phyloP scores from a whole-genome alignment of 1,140 invertebrate species.

The Anadara kagoshimensis region DNA sequence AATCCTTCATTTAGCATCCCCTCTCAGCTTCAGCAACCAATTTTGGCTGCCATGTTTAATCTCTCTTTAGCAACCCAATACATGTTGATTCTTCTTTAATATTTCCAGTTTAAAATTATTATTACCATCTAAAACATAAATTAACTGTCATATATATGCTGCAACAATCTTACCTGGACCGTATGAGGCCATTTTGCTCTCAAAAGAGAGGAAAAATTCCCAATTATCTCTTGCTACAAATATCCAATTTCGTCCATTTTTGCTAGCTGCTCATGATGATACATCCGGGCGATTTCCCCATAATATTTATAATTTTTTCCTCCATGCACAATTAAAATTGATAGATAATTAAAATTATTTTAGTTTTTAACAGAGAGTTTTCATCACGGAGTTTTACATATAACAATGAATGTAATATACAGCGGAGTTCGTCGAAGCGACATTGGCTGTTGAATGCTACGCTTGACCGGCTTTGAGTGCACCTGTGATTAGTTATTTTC shows the following conservation, averaged over 20 bases:
- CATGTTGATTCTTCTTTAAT: too few species aligned
- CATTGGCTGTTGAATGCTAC: not conserved
- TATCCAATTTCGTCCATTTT: constrained; percentile 54
- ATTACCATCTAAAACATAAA: too few species aligned
- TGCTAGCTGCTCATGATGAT: constrained; percentile 41
- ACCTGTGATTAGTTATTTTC: not conserved
- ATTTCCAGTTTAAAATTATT: too few species aligned
- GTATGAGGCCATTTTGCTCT: constrained; percentile 49
- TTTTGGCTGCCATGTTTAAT: constrained; percentile 6
- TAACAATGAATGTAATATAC: constrained; percentile 12
- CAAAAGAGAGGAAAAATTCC: constrained; percentile 34
- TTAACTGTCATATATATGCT: too few species aligned
- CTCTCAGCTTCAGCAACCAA: constrained; percentile 14
- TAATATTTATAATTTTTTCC: constrained; percentile 25
- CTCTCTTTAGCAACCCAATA: not conserved
- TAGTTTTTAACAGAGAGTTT: too few species aligned
- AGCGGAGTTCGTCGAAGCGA: constrained; percentile 2
- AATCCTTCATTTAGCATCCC: not conserved
- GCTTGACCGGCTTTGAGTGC: constrained; percentile 15
- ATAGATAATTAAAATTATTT: too few species aligned
- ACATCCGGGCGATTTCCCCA: constrained; percentile 51
- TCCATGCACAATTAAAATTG: constrained; percentile 8
- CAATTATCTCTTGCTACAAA: constrained; percentile 41
- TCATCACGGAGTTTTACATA: too few species aligned
- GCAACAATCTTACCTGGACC: constrained; percentile 45